Evolutionary conservation across 2,888 invertebrate species (phyloP), one percentile per base, ranked within the genome.

Genomic region (Thumatha senex): DNA sequence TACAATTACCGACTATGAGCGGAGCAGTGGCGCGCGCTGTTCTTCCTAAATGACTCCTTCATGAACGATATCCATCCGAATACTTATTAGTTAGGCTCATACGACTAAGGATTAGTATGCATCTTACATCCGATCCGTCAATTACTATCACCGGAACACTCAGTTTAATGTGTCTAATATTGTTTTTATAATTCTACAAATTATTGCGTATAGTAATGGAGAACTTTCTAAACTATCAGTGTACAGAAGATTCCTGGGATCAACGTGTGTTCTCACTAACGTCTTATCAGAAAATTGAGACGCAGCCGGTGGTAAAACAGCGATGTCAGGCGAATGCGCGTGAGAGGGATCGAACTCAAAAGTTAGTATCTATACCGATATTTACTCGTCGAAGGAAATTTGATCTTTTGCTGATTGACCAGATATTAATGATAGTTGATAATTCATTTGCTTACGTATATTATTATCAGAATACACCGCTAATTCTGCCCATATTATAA

Each of bases 271-370:
- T 76, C 42, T 67, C 84, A 0, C 67, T 76, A 47, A 56, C 18
- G 13, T 63, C 80, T 4, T 82, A 71, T 54, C 84, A 73, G 63
- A 84, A 70, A 64, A 67, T 52, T 50, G 81, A 82, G 61, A 64
- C 76, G 12, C 76, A 82, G 46, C 86, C 89, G 65, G 89, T 50
- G 64, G 89, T 60, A 11, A 94, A 93, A 70, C 95, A 96, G 72
- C 89, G 96, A 58, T 95, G 94, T 73, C 96, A 96, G 72, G 96
- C 96, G 0, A 97, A 96, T 76, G 96, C 96, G 1, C 92, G 96
- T 12, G 96, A 97, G 77, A 91, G 96, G 56, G 96, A 95, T 79
- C 92, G 96, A 65, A 97, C 96, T 10, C 96, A 96, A 85, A 96
- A 96, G 96, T 96, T 93, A 92, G 86, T 31, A 31, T 5, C 18